Conservation (phyloP, 2,888 invertebrate genomes). For the Drosophila prostipennis region DNA sequence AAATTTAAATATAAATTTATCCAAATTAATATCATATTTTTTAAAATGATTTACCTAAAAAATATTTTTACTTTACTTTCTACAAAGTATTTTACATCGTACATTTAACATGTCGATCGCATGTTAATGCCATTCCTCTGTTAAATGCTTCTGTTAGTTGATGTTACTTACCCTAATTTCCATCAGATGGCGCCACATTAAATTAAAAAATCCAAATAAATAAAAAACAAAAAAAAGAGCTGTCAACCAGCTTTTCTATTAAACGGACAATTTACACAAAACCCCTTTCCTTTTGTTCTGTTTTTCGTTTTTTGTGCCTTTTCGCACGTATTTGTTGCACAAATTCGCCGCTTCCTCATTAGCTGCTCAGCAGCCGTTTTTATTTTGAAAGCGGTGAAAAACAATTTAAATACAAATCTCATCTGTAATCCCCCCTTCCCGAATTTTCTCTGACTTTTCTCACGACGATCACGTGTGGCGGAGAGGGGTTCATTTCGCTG, state of each 20-base stretch:
- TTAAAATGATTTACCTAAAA: too few species aligned
- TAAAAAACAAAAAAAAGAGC: constrained; percentile 3
- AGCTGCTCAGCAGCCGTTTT: constrained; percentile 30
- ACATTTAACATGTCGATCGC: neutral
- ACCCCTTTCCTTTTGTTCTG: constrained; percentile 3
- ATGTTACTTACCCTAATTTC: neutral
- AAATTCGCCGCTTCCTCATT: constrained; percentile 76
- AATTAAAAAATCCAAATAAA: neutral
- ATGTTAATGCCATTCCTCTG: neutral
- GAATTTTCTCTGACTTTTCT: neutral
- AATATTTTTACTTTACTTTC: neutral
- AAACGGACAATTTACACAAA: constrained; percentile 24
- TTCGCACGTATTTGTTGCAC: constrained; percentile 63
- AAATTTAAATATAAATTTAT: too few species aligned
- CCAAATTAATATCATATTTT: too few species aligned
- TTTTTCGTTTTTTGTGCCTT: constrained; percentile 29
- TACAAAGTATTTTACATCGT: neutral
- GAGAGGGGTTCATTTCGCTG: neutral
- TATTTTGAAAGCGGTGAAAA: constrained; percentile 50
- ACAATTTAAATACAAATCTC: constrained; percentile 59
- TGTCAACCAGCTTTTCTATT: constrained; percentile 19
- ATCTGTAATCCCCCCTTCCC: neutral
- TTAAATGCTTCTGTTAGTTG: neutral
- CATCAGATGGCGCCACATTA: constrained; percentile 1
- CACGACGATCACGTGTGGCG: constrained; percentile 54